phyloP scores from a whole-genome alignment of 2,797 vertebrate genomes.

The Telmatherina bonti region DNA sequence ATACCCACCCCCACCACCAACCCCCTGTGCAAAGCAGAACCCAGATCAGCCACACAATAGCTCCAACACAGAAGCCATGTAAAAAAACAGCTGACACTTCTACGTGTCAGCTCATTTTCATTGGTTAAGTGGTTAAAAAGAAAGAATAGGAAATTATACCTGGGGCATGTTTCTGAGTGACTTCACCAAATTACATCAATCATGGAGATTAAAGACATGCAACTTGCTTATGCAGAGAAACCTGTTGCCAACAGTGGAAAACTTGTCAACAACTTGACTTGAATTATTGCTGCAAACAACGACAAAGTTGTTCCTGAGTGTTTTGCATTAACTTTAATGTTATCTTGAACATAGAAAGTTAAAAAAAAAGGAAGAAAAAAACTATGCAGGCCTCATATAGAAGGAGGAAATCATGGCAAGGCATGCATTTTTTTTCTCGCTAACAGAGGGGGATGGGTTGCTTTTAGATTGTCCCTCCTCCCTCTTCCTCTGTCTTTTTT shows the following conservation, averaged over 20 bases:
- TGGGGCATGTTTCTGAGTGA: constrained; percentile 3
- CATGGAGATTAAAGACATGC: background rate
- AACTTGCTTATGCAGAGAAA: constrained; percentile 28
- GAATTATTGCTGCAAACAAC: background rate
- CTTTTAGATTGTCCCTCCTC: constrained; percentile 76
- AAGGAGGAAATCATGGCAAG: constrained; percentile 76
- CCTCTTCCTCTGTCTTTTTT: constrained; percentile 73
- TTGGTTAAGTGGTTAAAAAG: constrained; percentile 19
- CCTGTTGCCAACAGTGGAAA: constrained; percentile 65
- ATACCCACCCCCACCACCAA: constrained; percentile 57
- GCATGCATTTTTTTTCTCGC: constrained; percentile 55
- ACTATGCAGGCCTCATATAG: constrained; percentile 43
- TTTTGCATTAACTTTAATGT: constrained; percentile 15
- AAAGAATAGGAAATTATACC: constrained; percentile 28
- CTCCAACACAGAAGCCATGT: constrained; percentile 60
- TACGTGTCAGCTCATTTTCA: constrained; percentile 30
- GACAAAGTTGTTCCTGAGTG: background rate
- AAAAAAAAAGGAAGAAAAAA: constrained; percentile 39
- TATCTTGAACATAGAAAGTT: background rate
- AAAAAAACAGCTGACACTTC: constrained; percentile 69
- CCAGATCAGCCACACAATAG: constrained; percentile 58
- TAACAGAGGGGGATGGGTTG: constrained; percentile 74
- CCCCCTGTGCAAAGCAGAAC: constrained; percentile 44
- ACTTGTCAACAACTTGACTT: constrained; percentile 1
- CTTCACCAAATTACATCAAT: constrained; percentile 24